A percentile compares a stretch with the other conserved stretches of the same genome.
These are phyloP conservation scores for Taenioides sp. DNA, from an alignment of 2,797 vertebrate species.

Conservation along the genomic window DNA sequence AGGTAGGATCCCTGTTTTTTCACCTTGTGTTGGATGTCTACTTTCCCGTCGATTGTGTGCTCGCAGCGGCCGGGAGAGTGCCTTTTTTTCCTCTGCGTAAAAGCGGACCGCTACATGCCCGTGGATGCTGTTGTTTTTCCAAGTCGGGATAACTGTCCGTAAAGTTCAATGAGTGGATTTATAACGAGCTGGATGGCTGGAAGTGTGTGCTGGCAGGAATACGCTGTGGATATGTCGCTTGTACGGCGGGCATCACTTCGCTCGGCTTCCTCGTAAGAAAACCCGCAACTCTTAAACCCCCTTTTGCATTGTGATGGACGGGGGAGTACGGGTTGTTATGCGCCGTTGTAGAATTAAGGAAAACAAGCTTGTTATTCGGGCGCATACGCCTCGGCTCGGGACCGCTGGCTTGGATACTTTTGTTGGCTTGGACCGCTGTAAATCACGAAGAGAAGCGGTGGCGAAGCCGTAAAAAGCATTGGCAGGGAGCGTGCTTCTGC, in stretches of 20 bases:
- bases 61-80: not conserved
- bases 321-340: not conserved
- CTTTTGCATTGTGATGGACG: slow-evolving; percentile 6
- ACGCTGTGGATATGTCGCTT: slow-evolving; percentile 21
- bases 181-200: not conserved
- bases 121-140: slow-evolving; percentile 35
- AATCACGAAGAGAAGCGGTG: slow-evolving; percentile 39
- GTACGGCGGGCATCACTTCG: slow-evolving; percentile 49
- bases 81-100: slow-evolving; percentile 22
- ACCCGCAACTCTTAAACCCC: slow-evolving; percentile 44
- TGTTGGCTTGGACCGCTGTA: slow-evolving; percentile 29
- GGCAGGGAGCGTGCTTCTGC: slow-evolving; percentile 14
- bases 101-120: slow-evolving; percentile 26
- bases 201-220: not conserved
- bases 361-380: not conserved
- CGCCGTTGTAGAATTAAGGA: fast-evolving
- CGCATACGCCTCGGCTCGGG: not conserved
- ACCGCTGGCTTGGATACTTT: slow-evolving; percentile 47
- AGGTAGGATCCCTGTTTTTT: slow-evolving; percentile 76
- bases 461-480: slow-evolving; percentile 2
- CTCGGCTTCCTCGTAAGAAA: slow-evolving; percentile 28
- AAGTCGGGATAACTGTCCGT: slow-evolving; percentile 32
- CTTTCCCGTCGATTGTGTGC: not conserved
- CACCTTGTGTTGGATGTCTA: not conserved
- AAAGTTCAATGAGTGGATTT: slow-evolving; percentile 51